Conservation (phyloP, 2,888 invertebrate species). For the Kuschelorhynchus macadamiae region DNA sequence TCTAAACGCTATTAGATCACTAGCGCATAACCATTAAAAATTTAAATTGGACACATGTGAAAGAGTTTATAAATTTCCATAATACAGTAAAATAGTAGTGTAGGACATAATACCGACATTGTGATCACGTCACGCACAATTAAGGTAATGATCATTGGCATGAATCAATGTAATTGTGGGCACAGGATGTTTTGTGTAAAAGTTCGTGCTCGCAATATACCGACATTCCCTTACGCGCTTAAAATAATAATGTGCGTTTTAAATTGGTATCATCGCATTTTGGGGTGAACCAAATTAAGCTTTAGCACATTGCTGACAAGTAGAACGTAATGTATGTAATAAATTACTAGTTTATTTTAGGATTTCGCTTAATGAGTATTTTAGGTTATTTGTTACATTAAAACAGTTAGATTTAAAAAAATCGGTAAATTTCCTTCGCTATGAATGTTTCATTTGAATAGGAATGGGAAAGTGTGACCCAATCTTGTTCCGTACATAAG, state of each 20-base stretch:
- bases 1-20: too few species aligned
- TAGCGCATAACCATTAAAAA: not conserved
- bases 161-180: constrained; percentile 49
- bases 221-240: too few species aligned
- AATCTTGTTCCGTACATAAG: too few species aligned
- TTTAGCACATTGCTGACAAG: constrained; percentile 21
- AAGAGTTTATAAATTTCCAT: constrained; percentile 12
- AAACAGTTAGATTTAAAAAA: too few species aligned
- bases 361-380: too few species aligned
- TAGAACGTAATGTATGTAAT: constrained; percentile 6
- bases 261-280: constrained; percentile 8
- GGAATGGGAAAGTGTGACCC: too few species aligned
- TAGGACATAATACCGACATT: constrained; percentile 49
- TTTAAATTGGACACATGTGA: constrained; percentile 7
- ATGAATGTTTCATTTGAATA: too few species aligned
- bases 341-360: too few species aligned
- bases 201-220: not conserved
- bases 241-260: constrained; percentile 13
- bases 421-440: too few species aligned
- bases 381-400: too few species aligned
- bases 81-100: constrained; percentile 23
- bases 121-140: constrained; percentile 52
- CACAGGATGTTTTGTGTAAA: constrained; percentile 49
- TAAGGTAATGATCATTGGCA: constrained; percentile 43
- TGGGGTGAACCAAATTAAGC: constrained; percentile 17